Base-by-base conservation (phyloP, 2,888 invertebrate genomes). In the Pseudeuparius sepicola region DNA sequence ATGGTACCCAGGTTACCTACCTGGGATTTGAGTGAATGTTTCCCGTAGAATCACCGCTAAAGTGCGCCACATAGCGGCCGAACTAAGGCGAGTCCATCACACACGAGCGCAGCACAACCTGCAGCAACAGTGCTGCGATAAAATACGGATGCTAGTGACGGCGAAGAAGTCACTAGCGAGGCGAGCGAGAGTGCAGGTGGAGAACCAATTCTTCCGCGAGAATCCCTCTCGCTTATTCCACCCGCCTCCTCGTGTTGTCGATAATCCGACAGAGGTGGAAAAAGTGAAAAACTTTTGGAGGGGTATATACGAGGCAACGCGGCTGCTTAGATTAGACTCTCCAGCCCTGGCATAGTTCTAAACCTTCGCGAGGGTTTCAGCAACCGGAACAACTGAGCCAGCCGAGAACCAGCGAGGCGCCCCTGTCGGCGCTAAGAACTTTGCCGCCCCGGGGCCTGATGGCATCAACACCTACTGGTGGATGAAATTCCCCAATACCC, bases 161-260 rank as follows among this genome's bases (percentile, higher is more conserved):
- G 15, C n/a, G 7, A 33, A 33, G 26, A 33, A 26, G 34, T 33
- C 27, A 28, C 34, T 33, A 33, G 29, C 14, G 13, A 34, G 15
- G 29, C 35, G 35, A 11, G 29, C 20, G 29, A 34, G 29, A n/a
- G 20, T 6, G 5, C 6, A 20, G 10, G 7, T 11, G 24, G 28
- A 34, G n/a, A 34, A 29, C 12, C 10, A 4, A 4, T 4, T 3
- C 11, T 32, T 34, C 11, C 10, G 9, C 12, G 9, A 29, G 10
- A 34, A 31, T 13, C 29, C 35, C 9, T 27, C 18, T 18, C 16
- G 29, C 11, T 15, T 34, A 11, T 34, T 31, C 29, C 18, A 34
- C 12, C 17, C 27, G 20, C 17, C 27, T 18, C 9, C 9, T 18
- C 16, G 29, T 29, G 35, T 29, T 18, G 15, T 29, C 10, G 35